Base-by-base conservation (phyloP, 1,140 invertebrate species). In the Hypsibius dujardini region DNA sequence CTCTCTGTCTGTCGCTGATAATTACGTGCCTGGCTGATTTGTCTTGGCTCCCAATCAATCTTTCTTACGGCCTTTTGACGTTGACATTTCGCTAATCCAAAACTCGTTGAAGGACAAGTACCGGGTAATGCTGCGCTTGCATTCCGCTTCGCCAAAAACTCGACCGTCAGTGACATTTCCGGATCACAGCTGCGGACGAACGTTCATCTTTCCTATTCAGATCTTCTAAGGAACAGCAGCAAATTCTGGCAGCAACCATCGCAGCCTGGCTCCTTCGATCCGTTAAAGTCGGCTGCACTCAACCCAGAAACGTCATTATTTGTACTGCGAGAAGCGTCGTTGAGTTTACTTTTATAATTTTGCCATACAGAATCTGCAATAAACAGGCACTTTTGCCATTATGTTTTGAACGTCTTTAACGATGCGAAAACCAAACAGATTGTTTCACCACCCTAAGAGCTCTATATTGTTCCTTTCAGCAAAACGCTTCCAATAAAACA, bases 141-240 rank as follows among this genome's bases (percentile, higher is more conserved):
- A n/a, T 56, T 56, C 7, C 7, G 7, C 50, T 7, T 56, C 50
- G 50, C 50, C 50, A n/a, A 7, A 56, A 7, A 12, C 50, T 12
- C n/a, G 7, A 56, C 7, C 50, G 62, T 15, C 42, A 12, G 12
- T 12, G 12, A 15, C 62, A 42, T 45, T 67, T 67, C 62, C 12
- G 62, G 12, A 42, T 67, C 62, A 15, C 62, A 67, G 42, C 45
- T 67, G 42, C 62, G 62, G 45, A 15, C 62, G 3, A 67, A 67
- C 42, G 42, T 67, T 42, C 62, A 67, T 67, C 62, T 67, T 12
- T 67, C 62, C 3, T 67, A 67, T 42, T 15, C 62, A 7, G 62
- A 67, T 42, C 42, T 67, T 12, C 42, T 67, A 3, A 67, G 45
- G 42, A 67, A 67, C 62, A 12, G 12, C 42, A 42, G 12, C 7